These are phyloP conservation scores for Porites divaricata DNA, from an alignment of 92 coral and sea anemone species.

Conservation along the genomic window DNA sequence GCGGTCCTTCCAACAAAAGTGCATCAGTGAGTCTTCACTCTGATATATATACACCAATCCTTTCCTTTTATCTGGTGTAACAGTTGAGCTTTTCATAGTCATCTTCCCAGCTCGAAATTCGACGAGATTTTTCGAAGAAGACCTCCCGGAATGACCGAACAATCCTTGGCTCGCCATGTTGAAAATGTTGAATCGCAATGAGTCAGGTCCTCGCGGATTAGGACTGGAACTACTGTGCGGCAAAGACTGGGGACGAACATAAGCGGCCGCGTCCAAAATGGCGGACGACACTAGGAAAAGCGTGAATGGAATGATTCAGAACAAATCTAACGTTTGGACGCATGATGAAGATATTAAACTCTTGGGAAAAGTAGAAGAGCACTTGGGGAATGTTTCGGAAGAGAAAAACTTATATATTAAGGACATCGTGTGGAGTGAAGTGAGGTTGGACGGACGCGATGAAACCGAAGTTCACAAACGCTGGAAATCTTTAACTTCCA, in stretches of 20 bases:
- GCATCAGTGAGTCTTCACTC: constrained; percentile 98
- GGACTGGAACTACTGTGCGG: neutral
- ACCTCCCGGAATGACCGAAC: constrained; percentile 81
- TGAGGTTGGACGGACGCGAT: constrained; percentile 43
- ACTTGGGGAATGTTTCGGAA: constrained; percentile 4
- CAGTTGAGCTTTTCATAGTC: constrained; percentile 90
- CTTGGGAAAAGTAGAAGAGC: constrained; percentile 43
- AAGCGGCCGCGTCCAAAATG: constrained; percentile 39
- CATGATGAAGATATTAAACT: constrained; percentile 43
- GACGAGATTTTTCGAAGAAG: constrained; percentile 91
- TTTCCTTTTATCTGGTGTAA: constrained; percentile 98
- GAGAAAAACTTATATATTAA: constrained; percentile 43
- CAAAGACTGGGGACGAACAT: constrained; percentile 11
- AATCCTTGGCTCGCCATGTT: constrained; percentile 89
- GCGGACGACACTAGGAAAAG: constrained; percentile 12
- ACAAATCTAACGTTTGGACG: constrained; percentile 36
- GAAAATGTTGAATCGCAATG: constrained; percentile 15
- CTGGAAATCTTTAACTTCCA: constrained; percentile 43
- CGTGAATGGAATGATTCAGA: neutral
- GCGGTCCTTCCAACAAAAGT: constrained; percentile 99
- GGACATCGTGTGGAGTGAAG: constrained; percentile 50
- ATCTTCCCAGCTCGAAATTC: constrained; percentile 99
- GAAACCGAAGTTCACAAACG: constrained; percentile 41
- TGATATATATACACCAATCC: constrained; percentile 94
- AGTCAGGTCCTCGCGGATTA: constrained; percentile 13